These are phyloP conservation scores for Drosophila nigrodunni DNA, from an alignment of 1,140 invertebrate genomes.

Conservation along the genomic window DNA sequence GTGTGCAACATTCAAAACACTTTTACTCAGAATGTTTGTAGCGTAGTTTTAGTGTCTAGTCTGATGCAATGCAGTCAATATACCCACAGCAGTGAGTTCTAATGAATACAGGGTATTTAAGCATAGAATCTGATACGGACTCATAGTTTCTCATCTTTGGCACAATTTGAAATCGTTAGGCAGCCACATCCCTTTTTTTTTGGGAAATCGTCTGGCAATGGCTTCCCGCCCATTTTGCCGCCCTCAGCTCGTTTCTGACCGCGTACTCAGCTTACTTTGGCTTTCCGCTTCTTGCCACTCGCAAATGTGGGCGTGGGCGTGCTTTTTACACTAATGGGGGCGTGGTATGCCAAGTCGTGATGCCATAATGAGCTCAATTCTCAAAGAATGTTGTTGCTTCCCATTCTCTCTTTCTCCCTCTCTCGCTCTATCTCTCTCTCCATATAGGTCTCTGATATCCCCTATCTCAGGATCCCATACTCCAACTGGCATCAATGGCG, in stretches of 20 bases:
- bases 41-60: neutral
- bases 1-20: too few species aligned
- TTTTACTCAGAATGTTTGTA: neutral
- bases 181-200: slow-evolving; percentile 34
- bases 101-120: neutral
- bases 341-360: slow-evolving; percentile 63
- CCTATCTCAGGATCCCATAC: slow-evolving; percentile 8
- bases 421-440: neutral
- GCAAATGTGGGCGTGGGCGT: slow-evolving; percentile 53
- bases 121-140: neutral
- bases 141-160: slow-evolving; percentile 70
- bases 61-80: neutral
- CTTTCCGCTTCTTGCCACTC: slow-evolving; percentile 22
- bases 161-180: slow-evolving; percentile 70
- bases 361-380: slow-evolving; percentile 82
- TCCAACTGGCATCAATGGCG: slow-evolving; percentile 67
- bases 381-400: slow-evolving; percentile 72
- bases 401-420: slow-evolving; percentile 1
- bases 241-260: slow-evolving; percentile 24
- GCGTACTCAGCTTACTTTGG: slow-evolving; percentile 36
- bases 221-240: slow-evolving; percentile 24
- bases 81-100: neutral
- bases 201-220: slow-evolving; percentile 8
- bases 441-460: neutral
- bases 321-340: slow-evolving; percentile 80